These are phyloP conservation scores for Acronicta aceris DNA, from an alignment of 2,888 invertebrate genomes.

Conservation along the genomic window DNA sequence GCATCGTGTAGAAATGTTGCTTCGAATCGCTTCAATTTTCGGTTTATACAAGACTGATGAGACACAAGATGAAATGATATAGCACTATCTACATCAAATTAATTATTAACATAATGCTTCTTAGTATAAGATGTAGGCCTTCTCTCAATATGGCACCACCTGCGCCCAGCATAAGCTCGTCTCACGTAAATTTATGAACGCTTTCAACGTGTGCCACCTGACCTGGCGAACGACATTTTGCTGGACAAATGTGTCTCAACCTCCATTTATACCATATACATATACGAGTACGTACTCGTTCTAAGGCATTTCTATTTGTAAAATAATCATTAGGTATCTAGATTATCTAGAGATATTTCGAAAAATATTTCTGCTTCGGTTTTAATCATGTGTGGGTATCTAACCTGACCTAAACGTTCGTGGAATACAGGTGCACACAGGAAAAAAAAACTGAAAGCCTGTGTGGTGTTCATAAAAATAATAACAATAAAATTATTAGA, in stretches of 20 bases:
- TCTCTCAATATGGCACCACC: conserved; percentile 75
- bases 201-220: conserved; percentile 87
- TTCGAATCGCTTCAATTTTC: conserved; percentile 28
- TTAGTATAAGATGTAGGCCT: conserved; percentile 71
- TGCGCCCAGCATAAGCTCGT: conserved; percentile 79
- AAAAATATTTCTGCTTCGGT: too few species aligned
- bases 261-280: conserved; percentile 78
- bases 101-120: conserved; percentile 62
- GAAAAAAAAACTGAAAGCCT: conserved; percentile 10
- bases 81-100: conserved; percentile 50
- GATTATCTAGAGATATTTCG: background rate
- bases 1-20: conserved; percentile 30
- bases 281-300: conserved; percentile 66
- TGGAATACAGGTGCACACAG: conserved; percentile 1
- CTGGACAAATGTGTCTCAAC: conserved; percentile 80
- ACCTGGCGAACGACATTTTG: conserved; percentile 82
- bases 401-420: too few species aligned
- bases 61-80: conserved; percentile 27
- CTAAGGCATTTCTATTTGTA: conserved; percentile 47
- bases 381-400: too few species aligned
- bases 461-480: conserved; percentile 13
- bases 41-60: conserved; percentile 21
- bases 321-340: conserved; percentile 26
- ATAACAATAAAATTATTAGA: conserved; percentile 31
- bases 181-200: conserved; percentile 85